Evolutionary conservation across 2,888 invertebrate genomes (phyloP).

Genomic region (Pinctada fucata): DNA sequence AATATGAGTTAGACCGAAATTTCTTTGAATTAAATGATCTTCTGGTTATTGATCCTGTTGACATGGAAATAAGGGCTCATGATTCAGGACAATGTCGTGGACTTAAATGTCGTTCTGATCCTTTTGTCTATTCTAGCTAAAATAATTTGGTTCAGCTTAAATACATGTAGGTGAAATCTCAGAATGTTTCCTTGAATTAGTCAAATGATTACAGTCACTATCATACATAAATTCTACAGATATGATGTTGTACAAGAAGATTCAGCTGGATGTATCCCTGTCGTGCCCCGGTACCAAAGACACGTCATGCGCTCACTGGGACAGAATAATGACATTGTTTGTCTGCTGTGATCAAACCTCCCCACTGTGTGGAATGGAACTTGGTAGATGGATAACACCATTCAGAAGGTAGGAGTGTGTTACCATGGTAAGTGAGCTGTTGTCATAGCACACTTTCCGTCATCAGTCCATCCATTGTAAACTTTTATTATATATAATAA

Average conservation of each 20-base stretch:
- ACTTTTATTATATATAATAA: background rate
- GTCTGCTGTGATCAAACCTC: constrained; percentile 57
- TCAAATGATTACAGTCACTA: too few species aligned
- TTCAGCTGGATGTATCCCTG: constrained; percentile 56
- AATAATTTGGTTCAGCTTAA: too few species aligned
- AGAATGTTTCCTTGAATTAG: too few species aligned
- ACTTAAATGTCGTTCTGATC: too few species aligned
- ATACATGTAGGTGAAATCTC: too few species aligned
- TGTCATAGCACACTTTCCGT: background rate
- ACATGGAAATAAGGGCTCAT: too few species aligned
- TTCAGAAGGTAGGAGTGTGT: constrained; percentile 56
- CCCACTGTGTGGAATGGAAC: constrained; percentile 58
- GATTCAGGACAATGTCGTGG: too few species aligned
- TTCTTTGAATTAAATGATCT: too few species aligned
- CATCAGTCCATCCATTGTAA: background rate
- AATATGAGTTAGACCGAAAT: too few species aligned
- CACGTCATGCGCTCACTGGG: constrained; percentile 62
- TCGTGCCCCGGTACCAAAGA: constrained; percentile 61
- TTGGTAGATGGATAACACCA: constrained; percentile 65
- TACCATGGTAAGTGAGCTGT: background rate
- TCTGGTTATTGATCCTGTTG: too few species aligned
- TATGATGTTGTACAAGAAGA: background rate
- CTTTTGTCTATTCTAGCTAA: too few species aligned
- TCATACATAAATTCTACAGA: background rate
- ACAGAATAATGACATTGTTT: constrained; percentile 59